Conservation (phyloP, 2,888 invertebrate genomes). For the Phragmatobia fuliginosa region DNA sequence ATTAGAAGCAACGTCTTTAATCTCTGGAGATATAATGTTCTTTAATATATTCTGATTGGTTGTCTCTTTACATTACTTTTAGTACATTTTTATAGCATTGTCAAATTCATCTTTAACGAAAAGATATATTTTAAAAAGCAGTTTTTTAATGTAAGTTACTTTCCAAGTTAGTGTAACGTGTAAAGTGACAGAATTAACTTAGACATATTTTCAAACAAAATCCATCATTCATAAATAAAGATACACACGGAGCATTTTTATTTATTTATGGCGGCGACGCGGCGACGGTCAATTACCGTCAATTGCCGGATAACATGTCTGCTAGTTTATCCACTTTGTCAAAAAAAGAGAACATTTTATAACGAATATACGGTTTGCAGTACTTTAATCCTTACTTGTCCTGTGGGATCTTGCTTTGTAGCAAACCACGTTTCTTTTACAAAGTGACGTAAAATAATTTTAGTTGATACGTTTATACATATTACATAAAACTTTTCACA, state of each 20-base stretch:
- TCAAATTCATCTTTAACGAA: not conserved
- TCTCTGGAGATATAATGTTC: slow-evolving; percentile 70
- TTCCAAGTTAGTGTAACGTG: not conserved
- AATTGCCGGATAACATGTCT: no score
- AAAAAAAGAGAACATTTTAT: not conserved
- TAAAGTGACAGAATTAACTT: not conserved
- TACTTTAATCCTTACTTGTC: not conserved
- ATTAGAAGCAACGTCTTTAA: slow-evolving; percentile 71
- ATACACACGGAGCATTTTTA: no score
- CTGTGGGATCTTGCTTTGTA: not conserved
- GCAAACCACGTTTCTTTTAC: not conserved
- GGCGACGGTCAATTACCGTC: no score
- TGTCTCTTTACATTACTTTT: slow-evolving; percentile 20
- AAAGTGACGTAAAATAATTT: not conserved
- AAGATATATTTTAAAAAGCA: not conserved
- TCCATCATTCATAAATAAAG: no score
- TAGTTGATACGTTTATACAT: not conserved
- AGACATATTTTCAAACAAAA: not conserved
- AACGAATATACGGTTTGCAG: not conserved
- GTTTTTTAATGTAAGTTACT: not conserved
- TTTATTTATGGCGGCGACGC: no score
- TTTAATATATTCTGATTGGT: slow-evolving; percentile 71
- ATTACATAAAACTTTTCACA: not conserved
- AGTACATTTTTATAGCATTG: not conserved
- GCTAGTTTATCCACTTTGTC: no score